phyloP scores from a whole-genome alignment of 2,888 invertebrate genomes.

The Sphecodes monilicornis region DNA sequence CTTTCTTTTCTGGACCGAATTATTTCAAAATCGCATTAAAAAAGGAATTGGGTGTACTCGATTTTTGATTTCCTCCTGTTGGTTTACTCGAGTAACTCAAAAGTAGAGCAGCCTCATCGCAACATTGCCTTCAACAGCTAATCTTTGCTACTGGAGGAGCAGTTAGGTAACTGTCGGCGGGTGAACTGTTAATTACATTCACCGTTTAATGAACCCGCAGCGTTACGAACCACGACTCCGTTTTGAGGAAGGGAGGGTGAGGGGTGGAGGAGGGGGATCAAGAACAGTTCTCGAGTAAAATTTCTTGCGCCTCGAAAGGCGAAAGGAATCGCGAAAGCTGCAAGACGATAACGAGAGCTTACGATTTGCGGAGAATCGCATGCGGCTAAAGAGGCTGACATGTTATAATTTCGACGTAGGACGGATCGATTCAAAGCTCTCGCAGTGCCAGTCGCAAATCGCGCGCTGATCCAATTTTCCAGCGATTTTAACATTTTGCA shows the following conservation, averaged over 20 bases:
- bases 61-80: too few relatives aligned
- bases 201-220: too few relatives aligned
- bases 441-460: constrained; percentile 39
- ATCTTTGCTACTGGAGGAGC: too few relatives aligned
- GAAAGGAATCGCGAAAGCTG: neutral
- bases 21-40: too few relatives aligned
- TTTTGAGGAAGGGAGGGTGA: neutral
- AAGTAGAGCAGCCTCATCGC: too few relatives aligned
- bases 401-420: constrained; percentile 40
- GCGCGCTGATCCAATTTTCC: constrained; percentile 42
- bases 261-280: neutral
- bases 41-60: too few relatives aligned
- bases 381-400: constrained; percentile 33
- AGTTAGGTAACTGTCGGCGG: too few relatives aligned
- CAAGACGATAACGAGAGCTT: constrained; percentile 2
- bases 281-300: neutral
- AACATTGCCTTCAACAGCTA: too few relatives aligned
- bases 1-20: too few relatives aligned
- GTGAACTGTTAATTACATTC: too few relatives aligned
- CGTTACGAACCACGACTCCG: neutral
- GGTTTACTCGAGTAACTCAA: too few relatives aligned
- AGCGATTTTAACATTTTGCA: constrained; percentile 43
- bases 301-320: neutral
- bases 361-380: constrained; percentile 24
- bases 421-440: constrained; percentile 29